These are phyloP conservation scores for Diploscapter pachys DNA, from an alignment of 1,140 invertebrate species.

Conservation along the genomic window DNA sequence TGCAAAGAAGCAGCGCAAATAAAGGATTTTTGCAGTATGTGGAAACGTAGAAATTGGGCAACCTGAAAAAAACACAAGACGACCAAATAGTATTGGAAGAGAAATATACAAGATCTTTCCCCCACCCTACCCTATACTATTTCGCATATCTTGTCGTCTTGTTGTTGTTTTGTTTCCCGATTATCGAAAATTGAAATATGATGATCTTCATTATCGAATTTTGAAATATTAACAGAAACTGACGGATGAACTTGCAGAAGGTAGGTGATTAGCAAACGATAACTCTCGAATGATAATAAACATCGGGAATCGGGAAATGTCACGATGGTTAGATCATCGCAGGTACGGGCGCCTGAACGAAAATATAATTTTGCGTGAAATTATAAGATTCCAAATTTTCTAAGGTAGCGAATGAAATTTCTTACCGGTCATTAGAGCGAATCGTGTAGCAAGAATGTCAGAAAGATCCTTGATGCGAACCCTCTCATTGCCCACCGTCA, in stretches of 20 bases:
- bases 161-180: neutral
- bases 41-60: neutral
- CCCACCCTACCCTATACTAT: neutral
- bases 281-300: constrained; percentile 77
- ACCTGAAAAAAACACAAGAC: neutral
- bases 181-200: constrained; percentile 3
- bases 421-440: constrained; percentile 78
- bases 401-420: constrained; percentile 1
- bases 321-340: constrained; percentile 83
- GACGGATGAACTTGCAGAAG: constrained; percentile 83
- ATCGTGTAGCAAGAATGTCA: constrained; percentile 78
- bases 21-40: too few species aligned
- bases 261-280: constrained; percentile 84
- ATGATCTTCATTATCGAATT: constrained; percentile 9
- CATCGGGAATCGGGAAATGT: constrained; percentile 83
- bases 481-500: constrained; percentile 63
- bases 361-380: constrained; percentile 14
- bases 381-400: constrained; percentile 3
- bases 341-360: constrained; percentile 75
- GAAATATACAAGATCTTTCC: neutral
- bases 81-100: neutral
- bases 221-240: constrained; percentile 38
- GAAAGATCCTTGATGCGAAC: constrained; percentile 76
- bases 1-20: too few species aligned
- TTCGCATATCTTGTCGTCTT: neutral